phyloP scores from a whole-genome alignment of 2,797 vertebrate species.

The Xenops minutus region DNA sequence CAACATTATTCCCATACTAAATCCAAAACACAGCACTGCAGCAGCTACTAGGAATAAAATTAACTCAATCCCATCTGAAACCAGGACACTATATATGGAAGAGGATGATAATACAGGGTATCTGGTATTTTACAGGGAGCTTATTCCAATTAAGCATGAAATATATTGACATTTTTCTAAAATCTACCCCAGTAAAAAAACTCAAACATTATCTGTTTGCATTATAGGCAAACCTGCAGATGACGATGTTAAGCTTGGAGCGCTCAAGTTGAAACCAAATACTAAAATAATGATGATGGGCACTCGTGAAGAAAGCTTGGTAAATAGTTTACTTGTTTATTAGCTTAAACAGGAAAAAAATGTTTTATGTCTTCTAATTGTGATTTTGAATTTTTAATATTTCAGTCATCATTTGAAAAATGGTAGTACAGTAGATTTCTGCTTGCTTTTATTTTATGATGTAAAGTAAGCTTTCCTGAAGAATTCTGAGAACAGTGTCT shows the following conservation, averaged over 20 bases:
- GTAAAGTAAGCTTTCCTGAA: background rate
- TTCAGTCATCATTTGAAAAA: background rate
- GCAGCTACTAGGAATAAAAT: background rate
- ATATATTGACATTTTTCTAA: background rate
- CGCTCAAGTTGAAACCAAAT: conserved; percentile 96
- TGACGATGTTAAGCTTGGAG: conserved; percentile 93
- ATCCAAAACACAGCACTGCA: background rate
- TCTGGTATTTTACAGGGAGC: background rate
- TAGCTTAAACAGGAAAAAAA: background rate
- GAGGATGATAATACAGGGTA: background rate
- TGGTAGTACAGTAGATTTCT: background rate
- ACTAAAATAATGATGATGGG: conserved; percentile 99
- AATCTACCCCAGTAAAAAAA: conserved; percentile 2
- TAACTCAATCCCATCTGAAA: background rate
- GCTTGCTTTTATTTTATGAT: background rate
- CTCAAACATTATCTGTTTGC: conserved; percentile 29
- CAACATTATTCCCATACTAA: background rate
- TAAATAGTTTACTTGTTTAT: conserved; percentile 72
- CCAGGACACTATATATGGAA: background rate
- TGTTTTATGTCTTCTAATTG: background rate
- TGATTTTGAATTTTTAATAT: background rate
- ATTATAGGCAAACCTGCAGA: conserved; percentile 93
- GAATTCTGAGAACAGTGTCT: background rate
- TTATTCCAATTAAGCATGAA: background rate
- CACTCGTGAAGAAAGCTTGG: conserved; percentile 97